Base-by-base conservation (phyloP, 2,888 invertebrate genomes). In the Drosophila mulleri region DNA sequence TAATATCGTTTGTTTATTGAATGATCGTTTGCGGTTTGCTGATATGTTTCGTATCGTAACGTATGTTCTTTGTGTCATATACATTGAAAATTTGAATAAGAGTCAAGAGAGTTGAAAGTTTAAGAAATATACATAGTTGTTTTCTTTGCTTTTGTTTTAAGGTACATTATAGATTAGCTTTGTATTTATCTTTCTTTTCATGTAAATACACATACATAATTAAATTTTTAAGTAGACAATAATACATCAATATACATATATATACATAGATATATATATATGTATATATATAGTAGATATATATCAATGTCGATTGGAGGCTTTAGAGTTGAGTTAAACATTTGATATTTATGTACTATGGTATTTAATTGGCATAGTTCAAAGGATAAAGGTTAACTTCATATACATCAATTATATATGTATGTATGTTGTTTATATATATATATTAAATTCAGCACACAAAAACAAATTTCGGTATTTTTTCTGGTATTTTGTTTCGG, bases 31-130 rank as follows among this genome's bases (percentile, higher is more conserved):
- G 50, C 54, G 29, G 29, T 32, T 18, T 52, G 45, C 35, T 69
- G 72, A 48, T 81, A 66, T 78, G 47, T 54, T 59, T 20, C 14
- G 42, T 52, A 50, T 50, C 62, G 50, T 61, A 53, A 48, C 60
- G 45, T 62, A 50, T 50, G 48, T 32, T 32, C 12, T 50, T 64
- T 64, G 68, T 71, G 71, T 53, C 82, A 82, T 85, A 80, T 85
- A 89, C 90, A 85, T 89, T 80, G 88, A 90, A 86, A 76, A 69
- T 83, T 88, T 79, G 88, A 86, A 86, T 88, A 90, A 86, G 78
- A 78, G 75, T 86, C 81, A 74, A 83, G 78, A 83, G 78, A 88
- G 71, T 80, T 88, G 65, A 85, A 71, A 78, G 66, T 89, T 89
- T 67, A 82, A 82, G 77, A 88, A 89, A 88, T 82, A 82, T 73